Percentiles rank a stretch among this genome's conserved stretches.
Evolutionary conservation across 2,797 vertebrate genomes (phyloP).

Genomic region (Sebastes trivittatus): DNA sequence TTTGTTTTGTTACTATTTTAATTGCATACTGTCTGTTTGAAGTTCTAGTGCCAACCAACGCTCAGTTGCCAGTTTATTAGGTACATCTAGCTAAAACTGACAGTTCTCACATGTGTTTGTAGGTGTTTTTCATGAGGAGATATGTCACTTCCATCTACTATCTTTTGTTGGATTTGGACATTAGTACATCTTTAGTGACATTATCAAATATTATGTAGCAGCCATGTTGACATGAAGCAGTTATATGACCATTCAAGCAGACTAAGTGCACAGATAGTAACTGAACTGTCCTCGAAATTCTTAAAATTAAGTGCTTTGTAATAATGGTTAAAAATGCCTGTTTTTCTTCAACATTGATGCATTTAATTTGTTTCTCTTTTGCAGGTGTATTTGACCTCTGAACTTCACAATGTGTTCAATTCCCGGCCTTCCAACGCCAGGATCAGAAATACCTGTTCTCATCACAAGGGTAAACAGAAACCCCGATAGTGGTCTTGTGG

Average conservation of each 20-base stretch:
- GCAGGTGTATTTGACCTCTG: slow-evolving; percentile 36
- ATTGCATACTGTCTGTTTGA: too few relatives aligned
- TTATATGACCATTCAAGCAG: neutral
- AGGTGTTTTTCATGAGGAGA: too few relatives aligned
- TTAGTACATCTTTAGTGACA: neutral
- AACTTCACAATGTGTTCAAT: slow-evolving; percentile 78
- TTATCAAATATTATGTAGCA: neutral
- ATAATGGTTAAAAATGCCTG: neutral
- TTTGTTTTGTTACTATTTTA: too few relatives aligned
- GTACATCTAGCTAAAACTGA: too few relatives aligned
- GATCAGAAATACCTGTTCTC: slow-evolving; percentile 75
- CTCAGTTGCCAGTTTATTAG: too few relatives aligned
- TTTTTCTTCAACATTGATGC: neutral
- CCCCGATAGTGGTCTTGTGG: slow-evolving; percentile 78
- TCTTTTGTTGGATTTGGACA: too few relatives aligned
- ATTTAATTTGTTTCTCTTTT: slow-evolving; percentile 15
- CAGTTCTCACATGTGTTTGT: too few relatives aligned
- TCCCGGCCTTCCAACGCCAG: slow-evolving; percentile 66
- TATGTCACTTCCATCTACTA: neutral
- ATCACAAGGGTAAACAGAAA: slow-evolving; percentile 83
- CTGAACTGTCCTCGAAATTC: neutral
- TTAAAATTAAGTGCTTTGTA: neutral
- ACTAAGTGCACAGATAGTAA: neutral
- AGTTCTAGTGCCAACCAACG: too few relatives aligned
- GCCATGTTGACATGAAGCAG: neutral